Percentiles rank a stretch among this genome's conserved stretches.
These are phyloP conservation scores for Catalaphyllia jardinei DNA, from an alignment of 64 coral and sea anemone genomes.

Conservation along the genomic window DNA sequence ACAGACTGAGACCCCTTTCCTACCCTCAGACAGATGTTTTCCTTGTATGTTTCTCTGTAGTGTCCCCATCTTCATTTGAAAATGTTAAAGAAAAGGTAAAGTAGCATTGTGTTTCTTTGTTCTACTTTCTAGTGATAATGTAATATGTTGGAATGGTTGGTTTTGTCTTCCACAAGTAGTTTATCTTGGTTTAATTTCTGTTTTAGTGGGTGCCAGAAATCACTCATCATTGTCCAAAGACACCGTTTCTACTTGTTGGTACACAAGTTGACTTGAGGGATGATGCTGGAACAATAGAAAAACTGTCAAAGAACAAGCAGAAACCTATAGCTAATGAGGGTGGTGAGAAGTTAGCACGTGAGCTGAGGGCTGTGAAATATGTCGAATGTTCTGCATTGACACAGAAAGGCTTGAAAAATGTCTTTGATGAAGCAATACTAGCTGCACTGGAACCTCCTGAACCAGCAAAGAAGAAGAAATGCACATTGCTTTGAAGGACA, in stretches of 20 bases:
- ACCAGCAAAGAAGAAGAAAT: constrained; percentile 94
- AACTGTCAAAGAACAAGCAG: constrained; percentile 96
- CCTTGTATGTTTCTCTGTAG: constrained; percentile 98
- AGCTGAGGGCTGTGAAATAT: constrained; percentile 96
- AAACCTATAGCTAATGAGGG: constrained; percentile 83
- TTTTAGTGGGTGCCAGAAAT: constrained; percentile 99
- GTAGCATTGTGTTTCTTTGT: no score
- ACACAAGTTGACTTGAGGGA: constrained; percentile 98
- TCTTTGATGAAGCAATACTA: constrained; percentile 98
- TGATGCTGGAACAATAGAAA: constrained; percentile 94
- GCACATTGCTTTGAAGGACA: constrained; percentile 41
- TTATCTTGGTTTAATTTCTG: constrained; percentile 13
- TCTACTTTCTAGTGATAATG: no score
- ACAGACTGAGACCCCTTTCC: constrained; percentile 87
- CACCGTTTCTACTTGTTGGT: constrained; percentile 96
- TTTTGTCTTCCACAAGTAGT: neutral
- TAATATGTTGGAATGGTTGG: neutral
- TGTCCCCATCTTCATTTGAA: constrained; percentile 97
- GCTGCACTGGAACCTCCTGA: constrained; percentile 95
- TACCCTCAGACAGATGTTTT: constrained; percentile 99
- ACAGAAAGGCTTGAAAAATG: constrained; percentile 98
- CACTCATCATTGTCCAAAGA: constrained; percentile 98
- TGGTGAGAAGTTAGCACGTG: constrained; percentile 87
- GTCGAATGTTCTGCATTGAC: constrained; percentile 96
- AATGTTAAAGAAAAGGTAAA: constrained; percentile 99